Conservation (phyloP, 2,888 invertebrate species). For the Leptogaster cylindrica region DNA sequence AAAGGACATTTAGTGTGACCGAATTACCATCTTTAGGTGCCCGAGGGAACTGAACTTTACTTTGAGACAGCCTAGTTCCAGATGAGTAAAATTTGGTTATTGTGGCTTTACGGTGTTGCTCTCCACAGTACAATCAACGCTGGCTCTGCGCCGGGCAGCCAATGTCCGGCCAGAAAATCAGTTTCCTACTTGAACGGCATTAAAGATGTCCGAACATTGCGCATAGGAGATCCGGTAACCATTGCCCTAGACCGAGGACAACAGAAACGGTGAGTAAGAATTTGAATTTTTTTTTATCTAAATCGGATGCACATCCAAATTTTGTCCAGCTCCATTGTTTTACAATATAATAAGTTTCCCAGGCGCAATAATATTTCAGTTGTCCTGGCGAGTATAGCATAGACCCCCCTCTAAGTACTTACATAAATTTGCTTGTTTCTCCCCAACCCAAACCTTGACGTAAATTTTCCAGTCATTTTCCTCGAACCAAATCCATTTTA, state of each 20-base stretch:
- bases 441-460: no score
- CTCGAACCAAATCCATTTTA: conserved; percentile 29
- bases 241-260: conserved; percentile 57
- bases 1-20: no score
- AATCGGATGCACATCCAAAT: neutral
- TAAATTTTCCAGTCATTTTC: conserved; percentile 24
- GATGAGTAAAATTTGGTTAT: conserved; percentile 46
- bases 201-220: conserved; percentile 59
- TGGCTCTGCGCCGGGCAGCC: conserved; percentile 50
- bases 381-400: neutral
- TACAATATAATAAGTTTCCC: conserved; percentile 4
- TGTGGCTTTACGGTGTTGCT: conserved; percentile 47
- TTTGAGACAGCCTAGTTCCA: conserved; percentile 39
- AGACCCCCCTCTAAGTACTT: neutral
- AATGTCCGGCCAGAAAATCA: conserved; percentile 53
- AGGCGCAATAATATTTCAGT: neutral
- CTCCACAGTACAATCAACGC: conserved; percentile 47
- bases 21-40: no score
- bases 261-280: conserved; percentile 57
- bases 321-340: conserved; percentile 4
- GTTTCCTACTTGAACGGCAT: conserved; percentile 54
- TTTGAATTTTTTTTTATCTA: neutral
- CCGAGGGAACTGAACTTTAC: conserved; percentile 11
- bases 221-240: conserved; percentile 57
- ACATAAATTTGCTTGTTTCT: conserved; percentile 15